A percentile compares a stretch with the other conserved stretches of the same genome.
These are phyloP conservation scores for Agrilus biguttatus DNA, from an alignment of 2,888 invertebrate genomes.

Conservation along the genomic window DNA sequence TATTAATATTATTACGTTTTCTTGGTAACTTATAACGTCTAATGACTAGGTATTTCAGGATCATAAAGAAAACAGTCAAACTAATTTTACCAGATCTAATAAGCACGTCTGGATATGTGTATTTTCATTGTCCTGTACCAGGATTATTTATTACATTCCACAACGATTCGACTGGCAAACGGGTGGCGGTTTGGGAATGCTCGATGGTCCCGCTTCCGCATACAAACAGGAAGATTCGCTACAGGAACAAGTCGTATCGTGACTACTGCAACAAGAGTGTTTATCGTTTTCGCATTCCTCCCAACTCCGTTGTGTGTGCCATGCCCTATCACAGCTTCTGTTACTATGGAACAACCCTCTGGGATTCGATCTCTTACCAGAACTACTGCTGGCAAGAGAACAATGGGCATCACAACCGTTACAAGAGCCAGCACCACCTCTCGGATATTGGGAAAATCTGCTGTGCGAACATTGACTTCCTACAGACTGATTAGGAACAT, in stretches of 20 bases:
- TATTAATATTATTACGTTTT: too few species aligned
- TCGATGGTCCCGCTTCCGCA: constrained; percentile 39
- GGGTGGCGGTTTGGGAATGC: constrained; percentile 16
- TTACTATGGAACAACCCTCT: constrained; percentile 23
- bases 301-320: constrained; percentile 23
- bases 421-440: constrained; percentile 21
- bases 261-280: constrained; percentile 34
- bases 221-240: constrained; percentile 48
- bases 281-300: constrained; percentile 34
- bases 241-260: constrained; percentile 46
- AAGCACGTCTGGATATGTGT: too few species aligned
- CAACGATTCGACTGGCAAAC: constrained; percentile 20
- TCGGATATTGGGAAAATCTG: constrained; percentile 11
- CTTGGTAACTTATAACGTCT: too few species aligned
- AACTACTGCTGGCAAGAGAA: constrained; percentile 28
- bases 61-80: too few species aligned
- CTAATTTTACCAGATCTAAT: too few species aligned
- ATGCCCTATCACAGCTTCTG: constrained; percentile 25
- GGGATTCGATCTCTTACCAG: constrained; percentile 23
- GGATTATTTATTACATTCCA: constrained; percentile 10
- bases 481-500: constrained; percentile 20
- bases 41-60: too few species aligned
- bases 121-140: too few species aligned
- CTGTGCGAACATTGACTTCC: constrained; percentile 14
- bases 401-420: constrained; percentile 27